Evolutionary conservation across 2,888 invertebrate genomes (phyloP), one percentile per base, ranked within the genome.

Genomic region (Cheilosia soror): DNA sequence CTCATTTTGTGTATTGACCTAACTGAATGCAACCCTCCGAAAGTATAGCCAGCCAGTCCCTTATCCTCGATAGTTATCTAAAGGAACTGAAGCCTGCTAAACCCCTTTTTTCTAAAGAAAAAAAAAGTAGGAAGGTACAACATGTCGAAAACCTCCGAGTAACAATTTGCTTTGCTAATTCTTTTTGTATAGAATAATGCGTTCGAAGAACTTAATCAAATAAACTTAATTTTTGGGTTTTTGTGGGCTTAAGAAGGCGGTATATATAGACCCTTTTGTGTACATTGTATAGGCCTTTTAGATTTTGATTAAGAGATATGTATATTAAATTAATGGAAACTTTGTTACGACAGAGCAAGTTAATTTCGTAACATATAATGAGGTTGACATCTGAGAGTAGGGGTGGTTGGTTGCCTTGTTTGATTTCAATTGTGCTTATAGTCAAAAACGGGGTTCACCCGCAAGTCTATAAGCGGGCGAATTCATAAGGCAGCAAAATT

Each of bases 121-220:
- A 33, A 40, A 80, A 15, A 5, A 6, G 3, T 6, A 49, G 1
- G 4, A 11, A 25, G 15, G 15, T 13, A 13, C 11, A 7, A 11
- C 57, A 27, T 47, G 25, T 62, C 29, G 73, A 47, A 66, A 49
- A 37, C 37, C 29, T 58, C 44, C 4, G 42, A 71, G 80, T 72
- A 72, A 68, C 76, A 76, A 81, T 69, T 85, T 81, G 80, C 71
- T 81, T 72, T 81, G 60, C 76, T 77, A 76, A 80, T 80, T 80
- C 60, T 80, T 80, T 79, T 81, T 77, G 72, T 81, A 85, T 77
- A 44, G 58, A 85, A 76, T 60, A 76, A 76, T 85, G 71, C 68
- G 66, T 76, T 58, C 47, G 40, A 33, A 29, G 72, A 62, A 81
- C 76, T 76, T 81, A 85, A 85, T 85, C 76, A 81, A 81, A 85